Percentiles rank a stretch among this genome's conserved stretches.
Conservation (phyloP, 2,797 vertebrate genomes). For the Falco cherrug region DNA sequence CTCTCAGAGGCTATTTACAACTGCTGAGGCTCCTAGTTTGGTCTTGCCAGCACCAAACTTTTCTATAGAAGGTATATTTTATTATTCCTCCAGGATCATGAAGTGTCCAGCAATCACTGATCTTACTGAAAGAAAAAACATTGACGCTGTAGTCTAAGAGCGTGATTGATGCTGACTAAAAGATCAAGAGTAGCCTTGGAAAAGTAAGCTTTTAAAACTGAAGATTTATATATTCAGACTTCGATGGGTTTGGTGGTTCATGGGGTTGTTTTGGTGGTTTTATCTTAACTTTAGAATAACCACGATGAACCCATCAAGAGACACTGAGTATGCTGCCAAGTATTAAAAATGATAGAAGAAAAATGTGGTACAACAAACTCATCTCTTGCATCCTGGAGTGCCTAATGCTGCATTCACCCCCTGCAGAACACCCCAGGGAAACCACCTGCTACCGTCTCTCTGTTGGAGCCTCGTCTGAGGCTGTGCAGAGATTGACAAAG, state of each 20-base stretch:
- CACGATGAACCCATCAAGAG: neutral
- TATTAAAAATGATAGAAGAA: neutral
- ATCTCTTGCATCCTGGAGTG: neutral
- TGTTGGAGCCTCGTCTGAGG: neutral
- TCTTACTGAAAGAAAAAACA: neutral
- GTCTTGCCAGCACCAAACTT: neutral
- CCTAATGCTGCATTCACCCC: neutral
- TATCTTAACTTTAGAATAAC: neutral
- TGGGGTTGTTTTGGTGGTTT: neutral
- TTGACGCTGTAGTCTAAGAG: neutral
- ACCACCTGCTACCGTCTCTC: neutral
- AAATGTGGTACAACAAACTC: neutral
- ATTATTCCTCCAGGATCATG: neutral
- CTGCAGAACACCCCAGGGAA: neutral
- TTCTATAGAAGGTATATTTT: neutral
- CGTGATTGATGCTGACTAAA: neutral
- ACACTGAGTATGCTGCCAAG: neutral
- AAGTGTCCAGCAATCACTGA: neutral
- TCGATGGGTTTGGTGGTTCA: neutral
- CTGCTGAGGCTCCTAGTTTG: neutral
- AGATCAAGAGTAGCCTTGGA: neutral
- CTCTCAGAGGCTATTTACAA: constrained; percentile 57
- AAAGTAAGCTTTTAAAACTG: neutral
- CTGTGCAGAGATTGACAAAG: rapidly evolving
- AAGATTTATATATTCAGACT: neutral